A percentile compares a stretch with the other conserved stretches of the same genome.
Evolutionary conservation across 1,140 invertebrate genomes (phyloP).

Genomic region (Philopotamus ludificatus): DNA sequence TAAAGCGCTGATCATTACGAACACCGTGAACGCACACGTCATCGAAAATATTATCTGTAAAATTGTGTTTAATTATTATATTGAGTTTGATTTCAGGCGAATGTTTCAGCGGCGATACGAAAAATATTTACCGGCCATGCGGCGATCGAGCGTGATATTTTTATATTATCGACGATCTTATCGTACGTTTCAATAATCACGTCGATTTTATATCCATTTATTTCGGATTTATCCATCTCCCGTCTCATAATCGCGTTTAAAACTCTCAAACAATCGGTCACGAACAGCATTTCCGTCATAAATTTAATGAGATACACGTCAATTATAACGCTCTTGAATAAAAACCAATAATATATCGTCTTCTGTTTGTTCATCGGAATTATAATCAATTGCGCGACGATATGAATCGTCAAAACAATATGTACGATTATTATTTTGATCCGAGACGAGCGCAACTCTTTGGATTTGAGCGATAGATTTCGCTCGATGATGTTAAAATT

Average conservation of each 20-base stretch:
- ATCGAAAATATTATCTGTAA: constrained; percentile 14
- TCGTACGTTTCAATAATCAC: background rate
- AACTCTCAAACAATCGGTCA: too few species aligned
- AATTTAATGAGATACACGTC: background rate
- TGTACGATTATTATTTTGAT: background rate
- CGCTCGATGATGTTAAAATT: background rate
- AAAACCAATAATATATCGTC: background rate
- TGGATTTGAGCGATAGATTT: too few species aligned
- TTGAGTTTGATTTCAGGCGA: background rate
- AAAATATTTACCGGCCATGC: constrained; percentile 6
- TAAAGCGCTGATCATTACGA: constrained; percentile 14
- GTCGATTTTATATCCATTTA: constrained; percentile 4
- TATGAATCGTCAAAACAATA: background rate
- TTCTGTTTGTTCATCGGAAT: too few species aligned
- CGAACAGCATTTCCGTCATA: background rate
- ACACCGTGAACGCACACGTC: constrained; percentile 2
- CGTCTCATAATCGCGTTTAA: too few species aligned
- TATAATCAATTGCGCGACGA: too few species aligned
- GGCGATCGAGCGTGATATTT: background rate
- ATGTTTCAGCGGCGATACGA: background rate
- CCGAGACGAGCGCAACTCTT: too few species aligned
- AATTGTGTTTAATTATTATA: background rate
- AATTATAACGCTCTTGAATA: background rate
- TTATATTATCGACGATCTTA: constrained; percentile 8
- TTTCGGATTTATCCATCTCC: too few species aligned